These are phyloP conservation scores for Helicoverpa armigera DNA, from an alignment of 1,140 invertebrate species.

Conservation along the genomic window DNA sequence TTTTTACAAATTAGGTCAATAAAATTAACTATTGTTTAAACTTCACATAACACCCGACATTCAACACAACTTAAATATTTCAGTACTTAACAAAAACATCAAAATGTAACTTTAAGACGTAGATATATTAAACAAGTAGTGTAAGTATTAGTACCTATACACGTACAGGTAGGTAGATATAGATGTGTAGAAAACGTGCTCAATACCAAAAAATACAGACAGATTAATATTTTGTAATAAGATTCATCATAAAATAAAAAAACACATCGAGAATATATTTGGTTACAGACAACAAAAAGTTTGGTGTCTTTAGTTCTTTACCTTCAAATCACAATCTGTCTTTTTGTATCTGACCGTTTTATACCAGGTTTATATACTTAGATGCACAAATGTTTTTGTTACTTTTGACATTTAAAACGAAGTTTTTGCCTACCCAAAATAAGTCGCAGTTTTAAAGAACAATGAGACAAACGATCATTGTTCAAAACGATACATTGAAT, in stretches of 20 bases:
- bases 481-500: not conserved
- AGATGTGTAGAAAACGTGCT: conserved; percentile 43
- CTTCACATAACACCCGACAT: conserved; percentile 49
- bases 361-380: too few relatives aligned
- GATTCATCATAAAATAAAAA: too few relatives aligned
- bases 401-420: too few relatives aligned
- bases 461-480: not conserved
- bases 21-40: conserved; percentile 55
- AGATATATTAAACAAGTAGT: conserved; percentile 31
- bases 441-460: not conserved
- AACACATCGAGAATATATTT: too few relatives aligned
- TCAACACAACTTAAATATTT: conserved; percentile 66
- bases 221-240: not conserved
- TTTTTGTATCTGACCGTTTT: too few relatives aligned
- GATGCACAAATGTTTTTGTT: too few relatives aligned
- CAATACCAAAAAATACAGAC: not conserved
- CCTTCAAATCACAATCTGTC: too few relatives aligned
- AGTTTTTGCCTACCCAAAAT: too few relatives aligned
- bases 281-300: too few relatives aligned
- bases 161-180: conserved; percentile 39
- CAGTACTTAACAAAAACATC: conserved; percentile 66
- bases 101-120: conserved; percentile 42
- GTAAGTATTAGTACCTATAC: conserved; percentile 26
- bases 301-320: too few relatives aligned
- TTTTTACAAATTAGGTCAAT: conserved; percentile 79